These are phyloP conservation scores for Saccostrea glomerata DNA, from an alignment of 1,140 invertebrate genomes.

Conservation along the genomic window DNA sequence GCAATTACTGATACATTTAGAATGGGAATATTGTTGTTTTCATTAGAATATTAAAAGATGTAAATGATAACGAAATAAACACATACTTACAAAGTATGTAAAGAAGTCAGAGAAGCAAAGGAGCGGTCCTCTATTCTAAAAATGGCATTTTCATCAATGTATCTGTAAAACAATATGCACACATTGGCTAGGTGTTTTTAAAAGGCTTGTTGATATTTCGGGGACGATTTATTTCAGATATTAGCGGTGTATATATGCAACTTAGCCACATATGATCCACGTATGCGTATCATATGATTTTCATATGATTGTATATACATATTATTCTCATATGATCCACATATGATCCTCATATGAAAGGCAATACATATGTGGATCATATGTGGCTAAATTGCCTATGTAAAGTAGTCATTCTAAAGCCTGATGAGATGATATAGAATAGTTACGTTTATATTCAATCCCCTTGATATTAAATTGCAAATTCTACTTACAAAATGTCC, in stretches of 20 bases:
- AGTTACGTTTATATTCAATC: background rate
- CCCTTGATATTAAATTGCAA: background rate
- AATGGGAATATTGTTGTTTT: no score
- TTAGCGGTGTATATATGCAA: background rate
- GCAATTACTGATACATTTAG: no score
- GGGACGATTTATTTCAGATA: background rate
- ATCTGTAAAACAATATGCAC: background rate
- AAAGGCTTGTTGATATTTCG: no score
- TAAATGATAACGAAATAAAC: background rate
- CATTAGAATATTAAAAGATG: no score
- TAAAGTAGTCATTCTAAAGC: background rate
- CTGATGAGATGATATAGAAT: background rate
- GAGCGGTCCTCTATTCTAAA: background rate
- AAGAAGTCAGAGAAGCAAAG: background rate
- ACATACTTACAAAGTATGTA: constrained; percentile 19
- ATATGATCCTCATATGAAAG: no score
- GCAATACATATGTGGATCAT: no score
- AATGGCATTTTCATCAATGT: background rate
- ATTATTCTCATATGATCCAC: no score
- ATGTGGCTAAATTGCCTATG: no score
- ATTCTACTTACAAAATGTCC: background rate
- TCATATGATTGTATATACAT: no score
- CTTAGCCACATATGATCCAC: no score
- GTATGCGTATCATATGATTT: no score
- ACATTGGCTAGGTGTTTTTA: no score